Conservation (phyloP, 2,113 vertebrate species). For the Sterna hirundo region DNA sequence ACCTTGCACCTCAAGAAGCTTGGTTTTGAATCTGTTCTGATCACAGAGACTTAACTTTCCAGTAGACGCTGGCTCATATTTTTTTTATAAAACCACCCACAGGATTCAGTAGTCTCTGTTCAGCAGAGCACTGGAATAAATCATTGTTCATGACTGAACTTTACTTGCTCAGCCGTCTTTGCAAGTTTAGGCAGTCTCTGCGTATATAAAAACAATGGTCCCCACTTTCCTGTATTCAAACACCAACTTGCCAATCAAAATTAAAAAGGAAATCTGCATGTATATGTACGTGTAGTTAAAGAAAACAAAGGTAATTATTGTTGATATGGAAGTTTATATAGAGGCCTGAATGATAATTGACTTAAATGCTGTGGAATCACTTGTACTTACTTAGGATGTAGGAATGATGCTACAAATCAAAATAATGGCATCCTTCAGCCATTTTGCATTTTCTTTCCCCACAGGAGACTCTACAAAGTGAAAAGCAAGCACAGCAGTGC, state of each 20-base stretch:
- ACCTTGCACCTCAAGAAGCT: not conserved
- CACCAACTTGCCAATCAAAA: not conserved
- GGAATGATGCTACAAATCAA: slow-evolving; percentile 1
- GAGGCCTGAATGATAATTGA: not conserved
- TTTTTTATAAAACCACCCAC: not conserved
- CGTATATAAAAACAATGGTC: not conserved
- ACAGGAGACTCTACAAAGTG: not conserved
- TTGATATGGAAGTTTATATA: not conserved
- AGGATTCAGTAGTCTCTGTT: not conserved
- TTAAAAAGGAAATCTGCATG: not conserved
- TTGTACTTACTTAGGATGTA: not conserved
- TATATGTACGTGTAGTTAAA: not conserved
- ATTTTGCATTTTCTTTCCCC: not conserved
- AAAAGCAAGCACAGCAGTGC: not conserved
- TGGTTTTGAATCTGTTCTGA: slow-evolving; percentile 9
- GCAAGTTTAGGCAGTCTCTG: not conserved
- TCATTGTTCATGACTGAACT: accelerated
- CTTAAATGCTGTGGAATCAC: not conserved
- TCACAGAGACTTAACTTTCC: not conserved
- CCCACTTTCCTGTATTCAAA: not conserved
- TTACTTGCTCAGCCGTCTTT: not conserved
- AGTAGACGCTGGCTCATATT: not conserved
- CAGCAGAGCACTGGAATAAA: not conserved
- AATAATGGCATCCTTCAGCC: not conserved
- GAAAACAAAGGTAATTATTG: not conserved